Evolutionary conservation across 2,797 vertebrate genomes (phyloP).

Genomic region (Oceanodroma leucorhoa): DNA sequence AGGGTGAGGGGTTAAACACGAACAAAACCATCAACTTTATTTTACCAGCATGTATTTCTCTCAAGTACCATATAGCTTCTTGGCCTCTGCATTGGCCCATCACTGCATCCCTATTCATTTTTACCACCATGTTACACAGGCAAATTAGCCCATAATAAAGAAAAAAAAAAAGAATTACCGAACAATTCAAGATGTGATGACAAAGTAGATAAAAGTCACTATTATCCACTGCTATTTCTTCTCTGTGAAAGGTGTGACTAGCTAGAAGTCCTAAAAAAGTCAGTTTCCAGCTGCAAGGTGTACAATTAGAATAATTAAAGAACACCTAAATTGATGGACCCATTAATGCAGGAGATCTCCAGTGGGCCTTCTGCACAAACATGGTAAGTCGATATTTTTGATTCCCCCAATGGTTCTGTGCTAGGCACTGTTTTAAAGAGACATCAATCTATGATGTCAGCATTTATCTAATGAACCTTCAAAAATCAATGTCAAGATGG

Average conservation of each 20-base stretch:
- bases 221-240: slow-evolving; percentile 24
- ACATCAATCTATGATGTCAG: slow-evolving; percentile 99
- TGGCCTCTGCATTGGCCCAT: slow-evolving; percentile 52
- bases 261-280: slow-evolving; percentile 67
- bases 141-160: slow-evolving; percentile 69
- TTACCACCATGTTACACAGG: slow-evolving; percentile 39
- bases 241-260: neutral
- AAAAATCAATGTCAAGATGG: slow-evolving; percentile 90
- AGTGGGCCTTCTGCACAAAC: slow-evolving; percentile 75
- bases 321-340: slow-evolving; percentile 80
- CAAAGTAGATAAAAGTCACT: slow-evolving; percentile 63
- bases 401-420: slow-evolving; percentile 88
- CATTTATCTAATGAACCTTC: slow-evolving; percentile 97
- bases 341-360: slow-evolving; percentile 80
- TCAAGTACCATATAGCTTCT: slow-evolving; percentile 59
- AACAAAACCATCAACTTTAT: slow-evolving; percentile 81
- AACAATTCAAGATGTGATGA: slow-evolving; percentile 67
- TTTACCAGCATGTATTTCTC: slow-evolving; percentile 72
- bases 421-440: slow-evolving; percentile 96
- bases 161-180: slow-evolving; percentile 61
- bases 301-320: slow-evolving; percentile 87
- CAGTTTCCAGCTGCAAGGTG: slow-evolving; percentile 78
- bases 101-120: slow-evolving; percentile 62
- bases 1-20: slow-evolving; percentile 81
- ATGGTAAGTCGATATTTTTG: slow-evolving; percentile 91